These are phyloP conservation scores for Cygnus atratus DNA, from an alignment of 2,113 vertebrate genomes.

Conservation along the genomic window DNA sequence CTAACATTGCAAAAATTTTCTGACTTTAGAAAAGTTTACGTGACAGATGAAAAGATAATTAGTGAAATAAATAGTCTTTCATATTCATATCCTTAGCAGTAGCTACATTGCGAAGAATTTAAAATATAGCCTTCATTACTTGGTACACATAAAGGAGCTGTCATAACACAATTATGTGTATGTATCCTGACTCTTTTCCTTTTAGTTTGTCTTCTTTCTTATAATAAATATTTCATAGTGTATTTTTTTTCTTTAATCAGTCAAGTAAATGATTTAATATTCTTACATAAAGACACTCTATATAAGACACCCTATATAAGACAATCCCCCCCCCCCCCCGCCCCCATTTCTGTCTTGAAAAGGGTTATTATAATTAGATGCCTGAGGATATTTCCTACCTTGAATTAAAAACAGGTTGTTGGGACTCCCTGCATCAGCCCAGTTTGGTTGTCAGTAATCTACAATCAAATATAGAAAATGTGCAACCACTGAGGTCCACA, in stretches of 20 bases:
- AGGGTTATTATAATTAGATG: background rate
- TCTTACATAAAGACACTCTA: background rate
- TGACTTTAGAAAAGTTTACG: background rate
- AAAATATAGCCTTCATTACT: background rate
- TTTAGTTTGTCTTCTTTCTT: background rate
- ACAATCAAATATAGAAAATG: background rate
- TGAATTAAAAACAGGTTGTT: background rate
- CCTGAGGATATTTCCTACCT: background rate
- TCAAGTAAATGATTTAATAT: background rate
- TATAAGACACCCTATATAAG: no score
- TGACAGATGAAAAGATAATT: background rate
- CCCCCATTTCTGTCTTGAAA: background rate
- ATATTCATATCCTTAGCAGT: background rate
- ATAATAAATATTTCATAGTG: background rate
- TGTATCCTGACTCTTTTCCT: background rate
- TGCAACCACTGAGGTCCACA: background rate
- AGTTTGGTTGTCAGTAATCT: background rate
- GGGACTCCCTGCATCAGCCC: background rate
- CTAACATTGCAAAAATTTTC: background rate
- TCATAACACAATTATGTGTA: background rate
- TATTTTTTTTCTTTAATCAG: background rate
- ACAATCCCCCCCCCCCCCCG: background rate
- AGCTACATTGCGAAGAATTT: background rate
- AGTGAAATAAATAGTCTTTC: background rate
- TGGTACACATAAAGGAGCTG: background rate